phyloP scores from a whole-genome alignment of 2,113 vertebrate genomes.

The Tamias sibiricus region DNA sequence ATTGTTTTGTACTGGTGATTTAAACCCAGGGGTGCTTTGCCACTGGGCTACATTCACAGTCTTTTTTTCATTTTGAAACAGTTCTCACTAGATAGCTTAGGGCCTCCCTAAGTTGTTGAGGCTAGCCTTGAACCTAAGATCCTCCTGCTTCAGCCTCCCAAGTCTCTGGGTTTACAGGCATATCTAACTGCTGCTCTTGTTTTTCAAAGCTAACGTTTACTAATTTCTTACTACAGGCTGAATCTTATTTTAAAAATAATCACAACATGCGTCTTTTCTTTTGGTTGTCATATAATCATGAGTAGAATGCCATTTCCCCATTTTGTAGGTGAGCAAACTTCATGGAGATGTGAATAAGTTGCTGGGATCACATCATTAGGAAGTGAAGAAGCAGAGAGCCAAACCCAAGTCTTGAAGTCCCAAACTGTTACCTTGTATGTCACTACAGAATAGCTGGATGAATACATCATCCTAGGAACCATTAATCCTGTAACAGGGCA shows the following conservation, averaged over 20 bases:
- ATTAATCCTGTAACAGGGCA: background rate
- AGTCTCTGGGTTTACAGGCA: too few relatives aligned
- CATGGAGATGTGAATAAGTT: background rate
- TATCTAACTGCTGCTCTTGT: too few relatives aligned
- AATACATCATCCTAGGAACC: background rate
- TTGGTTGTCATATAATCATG: background rate
- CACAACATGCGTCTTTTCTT: background rate
- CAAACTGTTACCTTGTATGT: background rate
- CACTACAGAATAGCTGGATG: background rate
- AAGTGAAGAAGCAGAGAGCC: background rate
- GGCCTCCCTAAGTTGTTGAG: too few relatives aligned
- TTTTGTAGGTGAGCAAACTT: background rate
- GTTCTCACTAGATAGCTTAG: too few relatives aligned
- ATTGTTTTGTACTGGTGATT: too few relatives aligned
- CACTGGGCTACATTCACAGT: too few relatives aligned
- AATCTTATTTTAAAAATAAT: too few relatives aligned
- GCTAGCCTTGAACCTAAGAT: too few relatives aligned
- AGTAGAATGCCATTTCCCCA: background rate
- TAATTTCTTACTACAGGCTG: background rate
- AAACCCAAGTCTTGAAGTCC: background rate
- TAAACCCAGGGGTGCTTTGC: too few relatives aligned
- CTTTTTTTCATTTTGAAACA: too few relatives aligned
- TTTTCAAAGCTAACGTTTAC: background rate
- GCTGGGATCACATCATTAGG: background rate
- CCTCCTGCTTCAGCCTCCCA: too few relatives aligned